Evolutionary conservation across 2,113 vertebrate genomes (phyloP), one percentile per base, ranked within the genome.

Genomic region (Corythaeola cristata): DNA sequence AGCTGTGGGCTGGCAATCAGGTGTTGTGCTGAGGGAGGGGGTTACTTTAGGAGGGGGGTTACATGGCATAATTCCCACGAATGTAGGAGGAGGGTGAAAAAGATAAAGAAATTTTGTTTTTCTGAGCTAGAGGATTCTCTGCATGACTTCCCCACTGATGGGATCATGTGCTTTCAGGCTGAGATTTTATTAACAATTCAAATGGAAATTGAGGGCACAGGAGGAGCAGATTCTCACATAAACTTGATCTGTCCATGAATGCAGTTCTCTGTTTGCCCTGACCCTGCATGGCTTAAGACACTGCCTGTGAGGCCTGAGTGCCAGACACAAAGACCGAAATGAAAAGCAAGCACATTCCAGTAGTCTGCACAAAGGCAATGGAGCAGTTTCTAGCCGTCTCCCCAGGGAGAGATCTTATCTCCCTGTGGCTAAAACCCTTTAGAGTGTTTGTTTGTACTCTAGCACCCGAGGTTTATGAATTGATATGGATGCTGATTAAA

Each of bases 171-270:
- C 98, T 98, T 98, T 98, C 98, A 98, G 98, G 96, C 98, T 97
- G 98, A 96, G 98, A 98, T 98, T 99, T 99, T 98, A 98, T 99
- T 99, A 98, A 98, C 98, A 98, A 99, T 99, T 99, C 99, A 99
- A 99, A 99, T 99, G 99, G 98, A 99, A 99, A 99, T 99, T 96
- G 96, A 97, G 99, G 98, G 98, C 99, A 99, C 98, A 95, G 96
- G 97, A 98, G 99, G 98, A 98, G 98, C 99, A 99, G 98, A 99
- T 99, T 99, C 99, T 99, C 99, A 99, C 99, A 99, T 99, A 99
- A 99, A 99, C 99, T 99, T 99, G 99, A 99, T 99, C 98, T 99
- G 98, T 98, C 98, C 98, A 98, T 99, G 99, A 99, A 99, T 99
- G 98, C 99, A 97, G 97, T 98, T 98, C 99, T 99, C 98, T 99